Percentiles rank a stretch among this genome's conserved stretches.
Evolutionary conservation across 2,797 vertebrate species (phyloP).

Genomic region (Capromys pilorides): DNA sequence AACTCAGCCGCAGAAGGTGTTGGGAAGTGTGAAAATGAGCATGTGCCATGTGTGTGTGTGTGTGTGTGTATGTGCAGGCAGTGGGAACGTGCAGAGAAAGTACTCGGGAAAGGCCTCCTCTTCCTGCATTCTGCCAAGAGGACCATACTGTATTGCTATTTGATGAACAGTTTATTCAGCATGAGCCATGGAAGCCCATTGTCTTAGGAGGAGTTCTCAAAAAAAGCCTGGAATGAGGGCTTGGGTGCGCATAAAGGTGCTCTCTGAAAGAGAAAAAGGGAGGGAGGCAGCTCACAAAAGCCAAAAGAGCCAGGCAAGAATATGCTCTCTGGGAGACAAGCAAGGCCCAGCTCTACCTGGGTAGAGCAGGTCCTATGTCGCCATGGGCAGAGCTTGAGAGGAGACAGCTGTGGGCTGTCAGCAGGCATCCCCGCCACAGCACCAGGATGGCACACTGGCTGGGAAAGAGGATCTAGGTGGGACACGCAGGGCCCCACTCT

Average conservation of each 20-base stretch:
- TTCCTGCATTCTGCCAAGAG: background rate
- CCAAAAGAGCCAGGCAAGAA: background rate
- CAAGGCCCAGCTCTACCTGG: background rate
- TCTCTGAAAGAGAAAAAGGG: background rate
- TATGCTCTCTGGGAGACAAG: background rate
- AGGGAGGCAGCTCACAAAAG: background rate
- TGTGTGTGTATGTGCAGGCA: background rate
- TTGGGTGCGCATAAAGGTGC: background rate
- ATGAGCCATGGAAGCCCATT: background rate
- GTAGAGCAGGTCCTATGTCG: background rate
- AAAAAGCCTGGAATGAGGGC: background rate
- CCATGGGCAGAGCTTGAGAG: background rate
- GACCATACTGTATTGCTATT: background rate
- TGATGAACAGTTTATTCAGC: background rate
- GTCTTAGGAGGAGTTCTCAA: background rate
- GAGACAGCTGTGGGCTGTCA: background rate
- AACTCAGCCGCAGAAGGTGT: background rate
- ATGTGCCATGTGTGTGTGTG: too few species aligned
- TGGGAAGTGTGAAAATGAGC: background rate
- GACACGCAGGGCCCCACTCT: background rate
- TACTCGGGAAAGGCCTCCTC: background rate
- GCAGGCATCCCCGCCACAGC: background rate
- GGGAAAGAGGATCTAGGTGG: background rate
- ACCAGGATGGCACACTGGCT: background rate
- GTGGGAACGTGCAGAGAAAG: background rate